Conservation (phyloP, 2,888 invertebrate species). For the Anorthoa munda region DNA sequence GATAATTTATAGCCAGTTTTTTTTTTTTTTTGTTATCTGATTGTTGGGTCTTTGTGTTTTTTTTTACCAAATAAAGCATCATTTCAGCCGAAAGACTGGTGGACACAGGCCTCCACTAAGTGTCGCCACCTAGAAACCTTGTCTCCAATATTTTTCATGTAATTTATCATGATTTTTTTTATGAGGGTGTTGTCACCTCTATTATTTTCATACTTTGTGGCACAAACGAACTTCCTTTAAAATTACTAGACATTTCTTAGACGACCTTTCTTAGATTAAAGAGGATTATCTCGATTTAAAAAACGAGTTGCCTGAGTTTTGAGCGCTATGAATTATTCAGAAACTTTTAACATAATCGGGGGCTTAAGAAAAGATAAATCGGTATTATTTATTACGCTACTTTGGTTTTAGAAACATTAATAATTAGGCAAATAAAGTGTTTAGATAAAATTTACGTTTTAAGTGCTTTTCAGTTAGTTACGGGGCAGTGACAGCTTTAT, state of each 20-base stretch:
- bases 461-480: neutral
- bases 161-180: neutral
- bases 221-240: constrained; percentile 40
- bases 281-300: constrained; percentile 52
- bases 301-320: constrained; percentile 38
- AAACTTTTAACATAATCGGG: constrained; percentile 35
- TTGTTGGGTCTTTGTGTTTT: too few species aligned
- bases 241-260: constrained; percentile 54
- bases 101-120: too few species aligned
- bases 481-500: neutral
- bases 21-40: too few species aligned
- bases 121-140: too few species aligned
- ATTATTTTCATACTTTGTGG: neutral
- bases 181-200: constrained; percentile 2
- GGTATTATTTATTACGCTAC: constrained; percentile 34
- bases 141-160: too few species aligned
- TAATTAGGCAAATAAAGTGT: neutral
- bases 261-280: constrained; percentile 46
- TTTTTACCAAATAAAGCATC: too few species aligned
- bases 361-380: constrained; percentile 8
- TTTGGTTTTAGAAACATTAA: constrained; percentile 3
- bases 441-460: neutral
- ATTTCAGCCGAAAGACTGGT: too few species aligned
- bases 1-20: too few species aligned
- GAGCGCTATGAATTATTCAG: constrained; percentile 33